Conservation (phyloP, 2,113 vertebrate species). For the Telmatochromis bifrenatus region DNA sequence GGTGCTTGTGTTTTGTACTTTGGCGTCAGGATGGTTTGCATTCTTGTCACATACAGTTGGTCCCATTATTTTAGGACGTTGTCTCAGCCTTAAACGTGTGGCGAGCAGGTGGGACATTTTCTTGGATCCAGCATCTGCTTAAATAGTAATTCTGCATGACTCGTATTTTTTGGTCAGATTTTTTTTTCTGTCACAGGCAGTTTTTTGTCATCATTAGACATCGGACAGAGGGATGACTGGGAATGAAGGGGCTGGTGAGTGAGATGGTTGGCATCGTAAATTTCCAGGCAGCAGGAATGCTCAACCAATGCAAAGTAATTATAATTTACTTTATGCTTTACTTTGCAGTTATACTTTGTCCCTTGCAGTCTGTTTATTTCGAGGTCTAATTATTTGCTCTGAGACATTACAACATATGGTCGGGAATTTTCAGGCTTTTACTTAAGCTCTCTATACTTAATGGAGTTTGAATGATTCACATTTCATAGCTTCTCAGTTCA, state of each 20-base stretch:
- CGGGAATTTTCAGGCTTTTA: not conserved
- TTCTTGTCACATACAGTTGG: not conserved
- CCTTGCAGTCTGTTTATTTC: not conserved
- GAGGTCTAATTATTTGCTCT: not conserved
- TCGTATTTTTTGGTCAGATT: not conserved
- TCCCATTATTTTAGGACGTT: not conserved
- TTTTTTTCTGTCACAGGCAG: rapidly evolving
- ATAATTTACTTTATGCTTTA: not conserved
- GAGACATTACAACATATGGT: not conserved
- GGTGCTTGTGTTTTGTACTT: not conserved
- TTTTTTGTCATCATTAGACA: not conserved
- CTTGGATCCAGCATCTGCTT: not conserved
- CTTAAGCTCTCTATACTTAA: not conserved
- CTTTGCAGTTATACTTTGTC: not conserved
- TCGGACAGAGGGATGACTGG: not conserved
- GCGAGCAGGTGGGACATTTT: not conserved
- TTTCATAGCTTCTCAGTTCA: not conserved
- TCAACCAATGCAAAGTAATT: not conserved
- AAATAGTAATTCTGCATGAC: not conserved
- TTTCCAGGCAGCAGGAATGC: rapidly evolving
- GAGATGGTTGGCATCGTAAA: not conserved
- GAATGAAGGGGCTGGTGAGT: not conserved
- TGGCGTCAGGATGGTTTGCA: not conserved
- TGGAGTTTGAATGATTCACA: not conserved
- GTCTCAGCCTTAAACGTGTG: not conserved